Evolutionary conservation across 2,113 vertebrate species (phyloP), one percentile per base, ranked within the genome.

Genomic region (Apaloderma vittatum): DNA sequence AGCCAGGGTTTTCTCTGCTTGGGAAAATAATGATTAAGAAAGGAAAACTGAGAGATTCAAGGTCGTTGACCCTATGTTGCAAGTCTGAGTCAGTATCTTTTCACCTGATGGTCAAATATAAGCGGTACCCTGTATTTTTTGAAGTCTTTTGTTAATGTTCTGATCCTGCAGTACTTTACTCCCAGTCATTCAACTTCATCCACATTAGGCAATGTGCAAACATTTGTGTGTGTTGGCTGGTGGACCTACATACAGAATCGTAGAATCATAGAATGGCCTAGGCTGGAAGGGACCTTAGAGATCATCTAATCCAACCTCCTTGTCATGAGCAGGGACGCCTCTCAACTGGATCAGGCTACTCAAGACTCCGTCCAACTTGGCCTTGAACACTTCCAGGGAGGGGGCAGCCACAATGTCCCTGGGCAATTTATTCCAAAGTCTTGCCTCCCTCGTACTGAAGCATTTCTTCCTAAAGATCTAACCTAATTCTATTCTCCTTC

Each of bases 171-270:
- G 40, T 80, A 70, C 45, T 77, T 32, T 45, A 26, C 89, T 82
- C 21, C 40, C 40, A 10, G 76, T 71, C 8, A 45, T 71, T 89
- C 20, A 51, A 30, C 51, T 61, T 76, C 15, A 63, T 16, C n/a
- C 43, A 46, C 5, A 4, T 63, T 8, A 74, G 62, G 19, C 5
- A 75, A 65, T 2, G 6, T 43, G 19, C 12, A 84, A 79, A 84
- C 48, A 8, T 66, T 86, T 90, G 57, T 61, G 46, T 90, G 57
- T 61, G 46, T 11, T 77, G 40, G 30, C 26, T 86, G 29, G 11
- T 0, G 1, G 59, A 20, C 29, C 22, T 71, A 34, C 0, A 0
- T 63, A 40, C 8, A 26, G 22, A n/a, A n/a, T n/a, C n/a, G n/a
- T n/a, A n/a, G n/a, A n/a, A n/a, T n/a, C n/a, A n/a, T n/a, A n/a